These are phyloP conservation scores for Ferdinandea cuprea DNA, from an alignment of 2,888 invertebrate genomes.

Conservation along the genomic window DNA sequence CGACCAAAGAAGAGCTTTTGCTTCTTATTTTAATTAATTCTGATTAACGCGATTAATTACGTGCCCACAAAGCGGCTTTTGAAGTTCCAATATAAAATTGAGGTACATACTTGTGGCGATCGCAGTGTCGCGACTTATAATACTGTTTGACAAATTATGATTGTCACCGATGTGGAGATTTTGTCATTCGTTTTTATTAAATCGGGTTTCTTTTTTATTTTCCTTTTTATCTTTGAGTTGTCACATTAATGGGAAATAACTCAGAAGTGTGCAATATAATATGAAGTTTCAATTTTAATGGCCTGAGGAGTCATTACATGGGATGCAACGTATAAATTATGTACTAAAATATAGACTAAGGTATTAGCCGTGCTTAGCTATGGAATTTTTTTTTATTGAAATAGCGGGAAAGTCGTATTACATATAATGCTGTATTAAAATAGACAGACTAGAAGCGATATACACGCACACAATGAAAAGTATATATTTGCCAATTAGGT, in stretches of 20 bases:
- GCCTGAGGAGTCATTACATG: background rate
- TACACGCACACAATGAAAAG: too few species aligned
- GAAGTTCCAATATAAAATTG: conserved; percentile 26
- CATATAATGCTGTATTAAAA: too few species aligned
- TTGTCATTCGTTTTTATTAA: conserved; percentile 53
- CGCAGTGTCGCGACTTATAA: conserved; percentile 14
- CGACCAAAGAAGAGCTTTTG: conserved; percentile 48
- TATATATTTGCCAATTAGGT: too few species aligned
- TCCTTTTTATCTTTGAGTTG: conserved; percentile 7
- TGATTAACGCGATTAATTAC: conserved; percentile 72
- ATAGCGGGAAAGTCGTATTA: too few species aligned
- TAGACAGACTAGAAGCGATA: too few species aligned
- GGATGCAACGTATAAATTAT: background rate
- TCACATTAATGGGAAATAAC: conserved; percentile 20
- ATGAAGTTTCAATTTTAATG: background rate
- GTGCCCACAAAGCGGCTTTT: conserved; percentile 46
- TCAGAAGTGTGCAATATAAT: background rate
- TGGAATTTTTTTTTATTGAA: too few species aligned
- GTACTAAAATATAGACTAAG: background rate
- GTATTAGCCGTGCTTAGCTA: too few species aligned
- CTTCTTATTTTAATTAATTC: conserved; percentile 62
- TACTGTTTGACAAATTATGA: conserved; percentile 55
- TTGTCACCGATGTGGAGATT: conserved; percentile 44
- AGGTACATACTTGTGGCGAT: background rate
- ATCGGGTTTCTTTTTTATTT: conserved; percentile 18